Evolutionary conservation across 2,797 vertebrate genomes (phyloP).

Genomic region (Mus spretus): DNA sequence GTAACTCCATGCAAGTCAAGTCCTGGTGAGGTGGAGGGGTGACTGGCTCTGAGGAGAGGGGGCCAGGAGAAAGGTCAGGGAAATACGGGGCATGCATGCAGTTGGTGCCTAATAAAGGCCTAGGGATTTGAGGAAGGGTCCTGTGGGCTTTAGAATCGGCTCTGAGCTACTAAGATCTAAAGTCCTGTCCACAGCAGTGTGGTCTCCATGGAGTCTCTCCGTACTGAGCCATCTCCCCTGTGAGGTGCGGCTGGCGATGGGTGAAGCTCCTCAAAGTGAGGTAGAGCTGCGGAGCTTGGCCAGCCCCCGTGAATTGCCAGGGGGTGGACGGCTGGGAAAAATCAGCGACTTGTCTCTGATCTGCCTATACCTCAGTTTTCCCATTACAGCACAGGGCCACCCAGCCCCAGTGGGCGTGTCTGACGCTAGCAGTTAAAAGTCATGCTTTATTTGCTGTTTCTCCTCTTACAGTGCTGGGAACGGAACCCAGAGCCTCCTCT

Average conservation of each 20-base stretch:
- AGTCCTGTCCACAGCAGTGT: not conserved
- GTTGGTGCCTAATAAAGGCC: not conserved
- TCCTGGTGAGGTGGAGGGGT: not conserved
- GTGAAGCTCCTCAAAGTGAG: not conserved
- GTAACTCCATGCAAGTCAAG: not conserved
- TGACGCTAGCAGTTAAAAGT: not conserved
- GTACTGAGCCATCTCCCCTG: not conserved
- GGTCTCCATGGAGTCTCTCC: not conserved
- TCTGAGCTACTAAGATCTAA: not conserved
- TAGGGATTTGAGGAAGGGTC: not conserved
- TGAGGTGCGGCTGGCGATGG: not conserved
- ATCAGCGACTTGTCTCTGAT: not conserved
- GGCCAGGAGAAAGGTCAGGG: no score
- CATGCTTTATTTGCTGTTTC: not conserved
- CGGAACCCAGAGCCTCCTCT: not conserved
- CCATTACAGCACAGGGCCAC: not conserved
- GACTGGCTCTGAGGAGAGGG: not conserved
- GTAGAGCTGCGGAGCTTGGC: not conserved
- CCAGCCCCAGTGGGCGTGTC: not conserved
- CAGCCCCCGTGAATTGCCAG: not conserved
- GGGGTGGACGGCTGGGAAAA: not conserved
- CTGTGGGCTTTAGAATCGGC: not conserved
- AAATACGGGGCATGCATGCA: not conserved
- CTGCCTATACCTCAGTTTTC: constrained; percentile 14
- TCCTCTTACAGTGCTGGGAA: not conserved